Conservation (phyloP, 2,888 invertebrate genomes). For the Cosmorhoe ocellata region DNA sequence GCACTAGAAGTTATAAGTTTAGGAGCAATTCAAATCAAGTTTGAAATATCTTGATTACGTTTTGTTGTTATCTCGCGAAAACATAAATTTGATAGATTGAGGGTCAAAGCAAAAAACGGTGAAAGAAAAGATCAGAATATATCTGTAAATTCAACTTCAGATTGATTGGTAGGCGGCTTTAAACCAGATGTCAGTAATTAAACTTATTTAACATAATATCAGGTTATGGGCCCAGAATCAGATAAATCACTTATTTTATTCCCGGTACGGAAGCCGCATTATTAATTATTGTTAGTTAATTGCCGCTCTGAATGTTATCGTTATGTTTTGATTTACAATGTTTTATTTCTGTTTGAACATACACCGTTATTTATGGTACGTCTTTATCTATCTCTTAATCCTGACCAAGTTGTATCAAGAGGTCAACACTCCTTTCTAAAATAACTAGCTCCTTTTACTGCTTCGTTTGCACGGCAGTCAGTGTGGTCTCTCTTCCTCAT, state of each 20-base stretch:
- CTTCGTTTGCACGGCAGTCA: not conserved
- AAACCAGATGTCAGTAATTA: conserved; percentile 25
- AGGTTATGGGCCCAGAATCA: conserved; percentile 22
- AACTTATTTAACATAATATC: conserved; percentile 29
- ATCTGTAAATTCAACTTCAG: conserved; percentile 9
- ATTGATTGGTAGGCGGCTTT: conserved; percentile 19
- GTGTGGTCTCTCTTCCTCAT: not conserved
- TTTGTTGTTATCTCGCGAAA: no score
- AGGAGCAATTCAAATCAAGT: not conserved
- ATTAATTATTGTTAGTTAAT: conserved; percentile 41
- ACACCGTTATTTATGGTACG: conserved; percentile 23
- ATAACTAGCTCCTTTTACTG: not conserved
- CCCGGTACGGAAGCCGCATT: conserved; percentile 32
- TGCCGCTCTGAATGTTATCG: conserved; percentile 40
- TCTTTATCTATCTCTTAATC: conserved; percentile 1
- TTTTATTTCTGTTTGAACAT: conserved; percentile 21
- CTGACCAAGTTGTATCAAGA: not conserved
- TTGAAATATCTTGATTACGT: not conserved
- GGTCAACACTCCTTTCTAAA: not conserved
- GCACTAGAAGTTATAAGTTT: not conserved
- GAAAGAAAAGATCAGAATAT: conserved; percentile 4
- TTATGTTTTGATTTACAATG: conserved; percentile 31
- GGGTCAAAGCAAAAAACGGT: conserved; percentile 5
- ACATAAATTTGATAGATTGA: no score
- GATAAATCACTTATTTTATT: conserved; percentile 35